Percentiles rank a stretch among this genome's conserved stretches.
These are phyloP conservation scores for Bombus soroeensis DNA, from an alignment of 1,140 invertebrate genomes.

Conservation along the genomic window DNA sequence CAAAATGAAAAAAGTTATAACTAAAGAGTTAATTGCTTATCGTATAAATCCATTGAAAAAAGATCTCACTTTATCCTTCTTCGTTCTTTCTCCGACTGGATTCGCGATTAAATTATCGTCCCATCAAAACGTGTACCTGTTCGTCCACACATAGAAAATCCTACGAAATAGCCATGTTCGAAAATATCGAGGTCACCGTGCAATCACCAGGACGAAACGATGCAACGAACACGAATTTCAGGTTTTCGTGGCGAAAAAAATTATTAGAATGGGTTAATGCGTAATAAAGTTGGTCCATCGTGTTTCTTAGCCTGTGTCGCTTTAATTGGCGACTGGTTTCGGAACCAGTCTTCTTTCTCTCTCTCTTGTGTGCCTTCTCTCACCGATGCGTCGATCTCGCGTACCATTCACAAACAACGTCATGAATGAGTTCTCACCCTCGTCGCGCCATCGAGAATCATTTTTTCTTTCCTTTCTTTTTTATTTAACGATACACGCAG, in stretches of 20 bases:
- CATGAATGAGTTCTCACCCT: slow-evolving; percentile 61
- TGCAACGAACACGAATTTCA: slow-evolving; percentile 60
- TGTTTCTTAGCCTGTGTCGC: slow-evolving; percentile 46
- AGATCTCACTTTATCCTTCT: background rate
- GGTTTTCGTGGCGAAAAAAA: slow-evolving; percentile 48
- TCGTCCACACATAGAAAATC: background rate
- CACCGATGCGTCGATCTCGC: slow-evolving; percentile 12
- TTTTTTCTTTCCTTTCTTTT: too few relatives aligned
- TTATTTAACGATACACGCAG: background rate
- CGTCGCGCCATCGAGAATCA: background rate
- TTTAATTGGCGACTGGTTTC: slow-evolving; percentile 68
- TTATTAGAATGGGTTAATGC: slow-evolving; percentile 61
- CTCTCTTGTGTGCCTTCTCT: background rate
- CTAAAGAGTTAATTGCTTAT: background rate
- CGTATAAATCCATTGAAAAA: background rate
- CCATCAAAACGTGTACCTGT: background rate
- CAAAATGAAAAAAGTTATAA: background rate
- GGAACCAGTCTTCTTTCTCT: slow-evolving; percentile 60
- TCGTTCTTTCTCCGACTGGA: background rate
- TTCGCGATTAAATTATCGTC: background rate
- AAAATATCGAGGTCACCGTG: slow-evolving; percentile 13
- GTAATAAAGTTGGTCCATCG: slow-evolving; percentile 62
- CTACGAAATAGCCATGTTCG: background rate
- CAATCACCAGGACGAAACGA: background rate
- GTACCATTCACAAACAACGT: slow-evolving; percentile 60